Percentiles rank a stretch among this genome's conserved stretches.
phyloP scores from a whole-genome alignment of 2,888 invertebrate species.

The Pecten maximus region DNA sequence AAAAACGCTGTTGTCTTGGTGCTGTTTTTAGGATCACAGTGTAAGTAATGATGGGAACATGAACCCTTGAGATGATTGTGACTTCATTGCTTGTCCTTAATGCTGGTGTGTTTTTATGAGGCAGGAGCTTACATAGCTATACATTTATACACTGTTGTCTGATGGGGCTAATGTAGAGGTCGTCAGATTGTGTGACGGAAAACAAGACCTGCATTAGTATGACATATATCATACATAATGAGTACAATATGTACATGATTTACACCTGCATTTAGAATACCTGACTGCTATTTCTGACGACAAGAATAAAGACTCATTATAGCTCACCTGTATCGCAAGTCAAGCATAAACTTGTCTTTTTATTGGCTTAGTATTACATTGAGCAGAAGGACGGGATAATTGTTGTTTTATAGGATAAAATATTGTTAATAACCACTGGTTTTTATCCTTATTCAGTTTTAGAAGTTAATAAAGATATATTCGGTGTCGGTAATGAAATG shows the following conservation, averaged over 20 bases:
- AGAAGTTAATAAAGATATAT: too few relatives aligned
- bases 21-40: background rate
- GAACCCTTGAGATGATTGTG: background rate
- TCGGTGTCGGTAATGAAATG: too few relatives aligned
- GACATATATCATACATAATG: constrained; percentile 6
- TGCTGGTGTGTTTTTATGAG: constrained; percentile 1
- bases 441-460: too few relatives aligned
- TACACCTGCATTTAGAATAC: background rate
- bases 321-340: background rate
- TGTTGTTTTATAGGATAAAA: too few relatives aligned
- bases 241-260: constrained; percentile 22
- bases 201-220: background rate
- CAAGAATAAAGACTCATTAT: background rate
- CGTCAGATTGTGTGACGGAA: background rate
- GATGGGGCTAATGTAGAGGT: background rate
- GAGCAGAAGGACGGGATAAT: too few relatives aligned
- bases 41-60: background rate
- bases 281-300: background rate
- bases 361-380: too few relatives aligned
- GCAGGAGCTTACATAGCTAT: background rate
- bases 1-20: background rate
- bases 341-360: background rate
- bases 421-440: too few relatives aligned
- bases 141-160: background rate
- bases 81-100: background rate